Evolutionary conservation across 2,797 vertebrate genomes (phyloP).

Genomic region (Balearica regulorum): DNA sequence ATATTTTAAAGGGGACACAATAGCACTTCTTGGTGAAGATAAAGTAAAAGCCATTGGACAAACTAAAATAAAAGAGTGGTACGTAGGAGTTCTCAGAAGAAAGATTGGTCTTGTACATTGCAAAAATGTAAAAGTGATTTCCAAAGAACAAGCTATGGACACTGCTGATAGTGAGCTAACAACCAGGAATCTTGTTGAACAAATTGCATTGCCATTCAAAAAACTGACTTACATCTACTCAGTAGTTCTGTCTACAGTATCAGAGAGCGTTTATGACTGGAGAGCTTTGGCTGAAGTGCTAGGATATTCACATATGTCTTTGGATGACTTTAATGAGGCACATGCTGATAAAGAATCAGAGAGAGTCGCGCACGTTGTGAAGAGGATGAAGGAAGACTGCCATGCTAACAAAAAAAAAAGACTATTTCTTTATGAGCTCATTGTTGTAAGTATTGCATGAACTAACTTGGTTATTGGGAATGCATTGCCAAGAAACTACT

Average conservation of each 20-base stretch:
- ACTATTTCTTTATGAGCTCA: constrained; percentile 92
- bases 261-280: constrained; percentile 87
- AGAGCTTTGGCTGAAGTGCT: constrained; percentile 85
- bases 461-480: not conserved
- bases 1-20: constrained; percentile 95
- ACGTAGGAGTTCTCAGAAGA: constrained; percentile 87
- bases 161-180: constrained; percentile 78
- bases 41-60: constrained; percentile 90
- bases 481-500: not conserved
- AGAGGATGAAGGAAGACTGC: constrained; percentile 96
- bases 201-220: constrained; percentile 89
- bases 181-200: constrained; percentile 84
- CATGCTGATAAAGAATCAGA: constrained; percentile 83
- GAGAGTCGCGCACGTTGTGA: constrained; percentile 87
- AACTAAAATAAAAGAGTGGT: constrained; percentile 94
- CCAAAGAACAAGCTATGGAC: constrained; percentile 88
- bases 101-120: constrained; percentile 90
- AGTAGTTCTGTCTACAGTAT: constrained; percentile 87
- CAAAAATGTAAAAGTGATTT: constrained; percentile 91
- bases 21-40: constrained; percentile 88
- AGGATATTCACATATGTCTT: constrained; percentile 80
- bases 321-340: constrained; percentile 77
- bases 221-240: constrained; percentile 97
- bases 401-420: constrained; percentile 82
- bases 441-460: constrained; percentile 81